Evolutionary conservation across 1,140 invertebrate species (phyloP).

Genomic region (Melitaea cinxia): DNA sequence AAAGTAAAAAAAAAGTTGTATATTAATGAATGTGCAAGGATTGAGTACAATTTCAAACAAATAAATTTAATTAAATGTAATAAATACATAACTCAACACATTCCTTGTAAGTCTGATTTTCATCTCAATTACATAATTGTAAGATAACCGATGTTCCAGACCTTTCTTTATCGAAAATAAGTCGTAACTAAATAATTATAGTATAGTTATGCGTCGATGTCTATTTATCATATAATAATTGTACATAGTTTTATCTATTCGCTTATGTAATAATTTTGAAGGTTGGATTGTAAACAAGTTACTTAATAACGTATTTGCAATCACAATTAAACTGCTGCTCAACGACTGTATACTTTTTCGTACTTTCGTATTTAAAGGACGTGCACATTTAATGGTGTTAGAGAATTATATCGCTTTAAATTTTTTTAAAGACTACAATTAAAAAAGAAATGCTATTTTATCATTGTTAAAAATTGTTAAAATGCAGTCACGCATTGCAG

Average conservation of each 20-base stretch:
- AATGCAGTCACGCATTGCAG: background rate
- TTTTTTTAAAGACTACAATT: background rate
- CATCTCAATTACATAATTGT: slow-evolving; percentile 19
- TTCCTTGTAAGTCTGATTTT: slow-evolving; percentile 10
- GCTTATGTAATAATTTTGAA: background rate
- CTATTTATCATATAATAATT: background rate
- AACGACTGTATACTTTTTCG: background rate
- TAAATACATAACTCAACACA: slow-evolving; percentile 36
- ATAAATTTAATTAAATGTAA: no score
- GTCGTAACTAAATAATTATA: background rate
- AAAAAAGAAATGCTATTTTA: no score
- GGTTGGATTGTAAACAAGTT: background rate
- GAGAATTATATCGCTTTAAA: background rate
- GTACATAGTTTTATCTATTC: background rate
- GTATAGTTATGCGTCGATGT: background rate
- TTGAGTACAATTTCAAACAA: background rate
- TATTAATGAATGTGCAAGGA: no score
- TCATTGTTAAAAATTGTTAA: background rate
- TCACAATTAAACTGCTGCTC: background rate
- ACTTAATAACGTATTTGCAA: background rate
- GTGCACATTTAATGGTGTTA: background rate
- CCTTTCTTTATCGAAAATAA: no score
- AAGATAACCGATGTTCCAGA: slow-evolving; percentile 20
- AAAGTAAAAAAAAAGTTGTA: no score
- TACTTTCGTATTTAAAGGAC: background rate